A percentile compares a stretch with the other conserved stretches of the same genome.
These are phyloP conservation scores for Zaprionus tsacasi DNA, from an alignment of 1,140 invertebrate species.

Conservation along the genomic window DNA sequence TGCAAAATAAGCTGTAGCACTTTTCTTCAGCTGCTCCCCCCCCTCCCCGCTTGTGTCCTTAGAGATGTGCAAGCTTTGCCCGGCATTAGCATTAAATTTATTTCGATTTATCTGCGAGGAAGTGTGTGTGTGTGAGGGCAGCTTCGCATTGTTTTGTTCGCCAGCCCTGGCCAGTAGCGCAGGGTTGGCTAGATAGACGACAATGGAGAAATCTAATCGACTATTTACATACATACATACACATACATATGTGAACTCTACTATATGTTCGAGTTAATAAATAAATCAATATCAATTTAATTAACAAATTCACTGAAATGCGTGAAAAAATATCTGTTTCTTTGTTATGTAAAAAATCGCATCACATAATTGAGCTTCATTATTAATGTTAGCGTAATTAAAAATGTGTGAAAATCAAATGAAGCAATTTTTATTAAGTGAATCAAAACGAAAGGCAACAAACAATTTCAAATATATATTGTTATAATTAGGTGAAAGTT, in stretches of 20 bases:
- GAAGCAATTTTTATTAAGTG: background rate
- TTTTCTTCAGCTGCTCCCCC: background rate
- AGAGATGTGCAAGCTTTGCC: slow-evolving; percentile 30
- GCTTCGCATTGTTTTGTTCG: background rate
- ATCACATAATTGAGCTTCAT: background rate
- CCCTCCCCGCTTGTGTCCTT: slow-evolving; percentile 3
- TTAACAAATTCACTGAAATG: background rate
- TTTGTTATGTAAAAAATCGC: slow-evolving; percentile 3
- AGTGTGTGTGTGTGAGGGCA: background rate
- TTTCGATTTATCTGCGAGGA: slow-evolving; percentile 57
- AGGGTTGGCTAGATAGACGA: background rate
- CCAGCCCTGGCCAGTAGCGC: background rate
- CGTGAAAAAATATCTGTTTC: background rate
- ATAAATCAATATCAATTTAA: slow-evolving; percentile 4
- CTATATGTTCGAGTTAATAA: background rate
- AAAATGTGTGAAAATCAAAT: slow-evolving; percentile 8
- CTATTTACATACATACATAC: background rate
- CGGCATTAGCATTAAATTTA: slow-evolving; percentile 69
- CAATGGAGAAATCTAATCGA: background rate
- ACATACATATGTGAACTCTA: background rate
- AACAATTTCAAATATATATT: background rate
- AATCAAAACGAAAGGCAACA: background rate
- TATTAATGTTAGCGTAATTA: background rate
- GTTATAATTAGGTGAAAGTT: slow-evolving; percentile 11
- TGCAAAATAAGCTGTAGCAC: slow-evolving; percentile 65